A percentile compares a stretch with the other conserved stretches of the same genome.
These are phyloP conservation scores for Tiliqua scincoides DNA, from an alignment of 2,113 vertebrate genomes.

Conservation along the genomic window DNA sequence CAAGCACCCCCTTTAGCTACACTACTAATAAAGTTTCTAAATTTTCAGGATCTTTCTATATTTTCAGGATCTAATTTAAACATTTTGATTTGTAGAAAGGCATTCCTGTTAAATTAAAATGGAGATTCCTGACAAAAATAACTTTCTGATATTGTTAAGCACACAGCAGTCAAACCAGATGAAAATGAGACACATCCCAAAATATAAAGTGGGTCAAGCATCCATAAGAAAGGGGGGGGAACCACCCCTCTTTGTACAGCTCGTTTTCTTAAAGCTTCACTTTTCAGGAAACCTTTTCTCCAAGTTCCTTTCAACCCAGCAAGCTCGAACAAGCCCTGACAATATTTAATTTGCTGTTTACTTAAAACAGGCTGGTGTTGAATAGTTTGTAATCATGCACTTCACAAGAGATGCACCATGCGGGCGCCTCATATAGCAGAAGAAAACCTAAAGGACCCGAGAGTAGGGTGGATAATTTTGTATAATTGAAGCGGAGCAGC, in stretches of 20 bases:
- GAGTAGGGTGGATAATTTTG: constrained; percentile 74
- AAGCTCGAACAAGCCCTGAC: constrained; percentile 57
- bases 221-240: neutral
- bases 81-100: neutral
- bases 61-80: constrained; percentile 34
- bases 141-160: neutral
- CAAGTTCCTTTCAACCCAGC: constrained; percentile 47
- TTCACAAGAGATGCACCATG: constrained; percentile 65
- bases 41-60: constrained; percentile 34
- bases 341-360: constrained; percentile 76
- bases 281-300: constrained; percentile 54
- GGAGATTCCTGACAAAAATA: neutral
- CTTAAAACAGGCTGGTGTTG: constrained; percentile 73
- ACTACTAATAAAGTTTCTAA: no score
- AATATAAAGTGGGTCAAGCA: constrained; percentile 19
- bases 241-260: neutral
- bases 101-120: neutral
- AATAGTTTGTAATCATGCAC: constrained; percentile 71
- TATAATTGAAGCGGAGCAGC: constrained; percentile 68
- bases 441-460: constrained; percentile 70
- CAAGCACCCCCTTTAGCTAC: no score
- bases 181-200: constrained; percentile 19
- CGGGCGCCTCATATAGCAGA: constrained; percentile 62
- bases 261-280: constrained; percentile 49
- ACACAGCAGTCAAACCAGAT: constrained; percentile 25